Percentiles rank a stretch among this genome's conserved stretches.
Conservation (phyloP, 2,888 invertebrate genomes). For the Drosophila meridiana region DNA sequence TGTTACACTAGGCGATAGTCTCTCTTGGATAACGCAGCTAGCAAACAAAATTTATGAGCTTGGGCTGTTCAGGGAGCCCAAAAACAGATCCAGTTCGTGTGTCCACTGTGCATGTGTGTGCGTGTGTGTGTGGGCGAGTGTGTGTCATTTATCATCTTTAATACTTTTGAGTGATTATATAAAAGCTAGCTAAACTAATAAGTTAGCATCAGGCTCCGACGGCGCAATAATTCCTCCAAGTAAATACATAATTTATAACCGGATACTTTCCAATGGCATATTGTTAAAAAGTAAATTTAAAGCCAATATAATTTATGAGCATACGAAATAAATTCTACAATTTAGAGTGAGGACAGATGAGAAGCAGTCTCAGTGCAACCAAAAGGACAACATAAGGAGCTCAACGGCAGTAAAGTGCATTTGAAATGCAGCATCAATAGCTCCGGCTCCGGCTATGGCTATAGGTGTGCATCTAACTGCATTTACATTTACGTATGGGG, state of each 20-base stretch:
- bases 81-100: constrained; percentile 13
- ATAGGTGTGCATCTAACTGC: constrained; percentile 1
- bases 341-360: constrained; percentile 22
- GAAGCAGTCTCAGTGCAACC: not conserved
- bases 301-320: constrained; percentile 31
- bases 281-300: constrained; percentile 28
- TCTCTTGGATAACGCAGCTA: constrained; percentile 9
- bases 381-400: not conserved
- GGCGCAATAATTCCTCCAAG: constrained; percentile 53
- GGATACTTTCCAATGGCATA: constrained; percentile 38
- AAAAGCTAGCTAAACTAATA: constrained; percentile 61
- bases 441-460: not conserved
- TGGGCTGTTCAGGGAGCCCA: constrained; percentile 9
- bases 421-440: constrained; percentile 15
- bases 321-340: constrained; percentile 26
- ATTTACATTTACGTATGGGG: constrained; percentile 9
- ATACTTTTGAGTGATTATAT: constrained; percentile 73
- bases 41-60: constrained; percentile 31
- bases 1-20: not conserved
- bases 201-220: constrained; percentile 59
- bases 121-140: constrained; percentile 12
- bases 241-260: constrained; percentile 56
- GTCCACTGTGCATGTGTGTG: constrained; percentile 13
- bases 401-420: constrained; percentile 20
- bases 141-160: constrained; percentile 71